Evolutionary conservation across 2,797 vertebrate genomes (phyloP).

Genomic region (Chaenodraco wilsoni): DNA sequence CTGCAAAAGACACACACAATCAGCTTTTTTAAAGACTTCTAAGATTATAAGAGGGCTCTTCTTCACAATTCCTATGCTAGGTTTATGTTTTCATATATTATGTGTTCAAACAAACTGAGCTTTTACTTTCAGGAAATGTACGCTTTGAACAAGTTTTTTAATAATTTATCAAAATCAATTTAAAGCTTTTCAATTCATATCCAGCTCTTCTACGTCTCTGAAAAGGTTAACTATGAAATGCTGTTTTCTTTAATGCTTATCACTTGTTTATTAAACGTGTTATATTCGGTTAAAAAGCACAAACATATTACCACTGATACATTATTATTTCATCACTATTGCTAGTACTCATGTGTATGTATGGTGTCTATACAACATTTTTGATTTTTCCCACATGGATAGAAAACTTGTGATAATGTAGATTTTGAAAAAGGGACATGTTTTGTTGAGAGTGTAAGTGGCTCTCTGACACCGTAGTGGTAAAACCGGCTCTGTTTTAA

Average conservation of each 20-base stretch:
- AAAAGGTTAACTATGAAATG: neutral
- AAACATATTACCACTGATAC: neutral
- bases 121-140: conserved; percentile 27
- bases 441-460: conserved; percentile 23
- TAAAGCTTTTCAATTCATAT: conserved; percentile 35
- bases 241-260: neutral
- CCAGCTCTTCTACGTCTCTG: neutral
- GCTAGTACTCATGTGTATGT: too few relatives aligned
- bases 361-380: neutral
- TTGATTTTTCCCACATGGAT: neutral
- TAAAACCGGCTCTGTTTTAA: conserved; percentile 42
- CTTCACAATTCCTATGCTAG: neutral
- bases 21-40: conserved; percentile 21
- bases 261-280: neutral
- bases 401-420: neutral
- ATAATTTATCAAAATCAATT: conserved; percentile 42
- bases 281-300: neutral
- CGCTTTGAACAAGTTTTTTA: conserved; percentile 22
- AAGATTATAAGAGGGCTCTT: conserved; percentile 7
- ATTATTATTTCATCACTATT: neutral
- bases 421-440: neutral
- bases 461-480: conserved; percentile 9
- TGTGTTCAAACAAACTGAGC: conserved; percentile 37
- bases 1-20: conserved; percentile 33
- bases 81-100: conserved; percentile 21